Evolutionary conservation across 2,797 vertebrate genomes (phyloP), one percentile per base, ranked within the genome.

Genomic region (Galaxias olidus): DNA sequence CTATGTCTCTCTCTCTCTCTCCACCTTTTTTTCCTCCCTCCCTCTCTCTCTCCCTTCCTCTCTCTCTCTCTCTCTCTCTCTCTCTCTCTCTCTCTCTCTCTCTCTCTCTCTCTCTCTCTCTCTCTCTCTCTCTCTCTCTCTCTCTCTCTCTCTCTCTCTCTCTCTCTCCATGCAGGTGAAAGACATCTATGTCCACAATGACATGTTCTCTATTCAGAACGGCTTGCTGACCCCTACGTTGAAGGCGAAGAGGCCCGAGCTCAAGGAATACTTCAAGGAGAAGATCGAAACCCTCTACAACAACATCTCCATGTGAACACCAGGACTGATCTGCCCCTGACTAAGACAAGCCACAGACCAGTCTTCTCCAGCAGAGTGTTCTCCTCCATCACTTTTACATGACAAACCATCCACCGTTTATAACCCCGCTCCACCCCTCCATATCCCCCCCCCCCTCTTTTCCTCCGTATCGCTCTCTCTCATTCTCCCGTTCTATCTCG

Each of bases 171-270:
- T 30, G 30, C 30, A 99, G 97, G 96, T 99, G 75, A 99, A 99
- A 92, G 95, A 96, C 85, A 93, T 99, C 90, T 91, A 96, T 83
- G 84, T 98, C 85, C 94, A 98, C 76, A 93, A 84, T 14, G 96
- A 97, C 59, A 94, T 96, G 95, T 99, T 99, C 88, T 95, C 96
- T 51, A 95, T 97, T 69, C 81, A 94, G 73, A 99, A 98, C 4
- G 94, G 95, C 82, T 92, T 99, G 85, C 88, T 99, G 91, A 99
- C 97, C 0, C 97, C 97, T 0, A 99, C 97, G 0, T 81, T 99
- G 76, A 98, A 99, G 88, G 95, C 97, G 55, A 98, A 95, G 85
- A 92, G 97, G 79, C 93, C 95, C 0, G 96, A 99, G 87, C 90
- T 99, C 72, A 95, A 92, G 91, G 95, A 96, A 81, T 96, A 92